These are phyloP conservation scores for Ondatra zibethicus DNA, from an alignment of 2,113 vertebrate genomes.

Conservation along the genomic window DNA sequence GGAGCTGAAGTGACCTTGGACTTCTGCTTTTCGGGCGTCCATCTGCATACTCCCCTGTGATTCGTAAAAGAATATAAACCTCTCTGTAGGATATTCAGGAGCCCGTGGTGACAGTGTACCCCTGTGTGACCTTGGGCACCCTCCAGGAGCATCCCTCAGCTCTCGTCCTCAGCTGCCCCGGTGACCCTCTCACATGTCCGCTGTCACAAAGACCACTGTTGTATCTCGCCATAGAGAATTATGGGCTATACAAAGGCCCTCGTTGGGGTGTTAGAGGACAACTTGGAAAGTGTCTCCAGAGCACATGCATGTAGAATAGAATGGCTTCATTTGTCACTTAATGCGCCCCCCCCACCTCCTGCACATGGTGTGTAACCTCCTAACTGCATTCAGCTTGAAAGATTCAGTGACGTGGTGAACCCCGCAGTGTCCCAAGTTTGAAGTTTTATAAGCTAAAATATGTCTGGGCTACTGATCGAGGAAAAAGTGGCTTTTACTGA, in stretches of 20 bases:
- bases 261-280: background rate
- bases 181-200: background rate
- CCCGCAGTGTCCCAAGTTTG: background rate
- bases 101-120: background rate
- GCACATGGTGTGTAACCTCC: background rate
- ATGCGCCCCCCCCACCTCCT: background rate
- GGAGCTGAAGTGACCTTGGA: constrained; percentile 12
- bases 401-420: background rate
- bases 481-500: background rate
- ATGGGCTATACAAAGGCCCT: background rate
- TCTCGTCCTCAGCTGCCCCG: background rate
- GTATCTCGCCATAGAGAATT: background rate
- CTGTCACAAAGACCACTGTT: background rate
- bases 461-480: background rate
- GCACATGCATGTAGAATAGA: background rate
- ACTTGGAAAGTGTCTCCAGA: background rate
- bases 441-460: background rate
- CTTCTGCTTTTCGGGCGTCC: background rate
- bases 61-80: background rate
- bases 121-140: background rate
- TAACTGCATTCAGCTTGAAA: background rate
- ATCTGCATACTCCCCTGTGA: background rate
- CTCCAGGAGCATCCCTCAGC: background rate
- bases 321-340: background rate
- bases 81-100: background rate